Evolutionary conservation across 1,140 invertebrate species (phyloP).

Genomic region (Lamellibrachia luymesi): DNA sequence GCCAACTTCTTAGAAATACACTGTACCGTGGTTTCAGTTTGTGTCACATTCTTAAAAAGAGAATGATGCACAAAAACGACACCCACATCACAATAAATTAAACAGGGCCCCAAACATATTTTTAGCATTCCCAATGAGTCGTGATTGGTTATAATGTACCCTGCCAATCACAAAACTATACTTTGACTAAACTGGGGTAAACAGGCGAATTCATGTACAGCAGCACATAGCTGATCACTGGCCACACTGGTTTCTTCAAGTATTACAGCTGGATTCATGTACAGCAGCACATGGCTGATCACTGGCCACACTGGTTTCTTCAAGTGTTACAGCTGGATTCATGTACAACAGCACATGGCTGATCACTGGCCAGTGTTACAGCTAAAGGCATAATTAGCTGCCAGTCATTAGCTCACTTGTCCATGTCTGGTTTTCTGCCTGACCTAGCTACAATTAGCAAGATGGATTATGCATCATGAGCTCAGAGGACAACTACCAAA

Average conservation of each 20-base stretch:
- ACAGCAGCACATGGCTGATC: not conserved
- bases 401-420: not conserved
- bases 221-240: not conserved
- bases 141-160: not conserved
- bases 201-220: no score
- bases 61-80: not conserved
- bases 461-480: not conserved
- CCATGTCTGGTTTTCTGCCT: not conserved
- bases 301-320: not conserved
- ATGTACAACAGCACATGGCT: not conserved
- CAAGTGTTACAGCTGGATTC: no score
- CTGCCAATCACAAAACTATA: not conserved
- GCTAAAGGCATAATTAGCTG: not conserved
- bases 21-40: no score
- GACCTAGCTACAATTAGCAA: not conserved
- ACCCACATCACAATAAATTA: not conserved
- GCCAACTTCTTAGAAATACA: no score
- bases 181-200: not conserved
- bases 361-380: not conserved
- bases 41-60: no score
- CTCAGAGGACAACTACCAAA: not conserved
- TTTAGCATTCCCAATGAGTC: not conserved
- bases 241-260: no score
- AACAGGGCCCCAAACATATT: not conserved
- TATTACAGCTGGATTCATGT: not conserved